Base-by-base conservation (phyloP, 1,140 invertebrate species). In the Drosophila leontia region DNA sequence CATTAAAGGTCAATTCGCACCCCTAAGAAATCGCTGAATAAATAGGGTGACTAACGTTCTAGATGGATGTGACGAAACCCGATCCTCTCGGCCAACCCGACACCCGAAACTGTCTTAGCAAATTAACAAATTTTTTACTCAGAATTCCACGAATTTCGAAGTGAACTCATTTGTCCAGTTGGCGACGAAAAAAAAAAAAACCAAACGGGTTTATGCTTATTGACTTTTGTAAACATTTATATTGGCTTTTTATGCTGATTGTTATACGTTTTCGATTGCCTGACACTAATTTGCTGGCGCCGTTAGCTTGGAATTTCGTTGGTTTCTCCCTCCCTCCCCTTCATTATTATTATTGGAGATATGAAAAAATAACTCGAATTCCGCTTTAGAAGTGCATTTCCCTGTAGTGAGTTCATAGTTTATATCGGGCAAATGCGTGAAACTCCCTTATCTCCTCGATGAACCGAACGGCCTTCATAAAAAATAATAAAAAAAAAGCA, bases 101-200 rank as follows among this genome's bases (percentile, higher is more conserved):
- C 26, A 50, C 65, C 61, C 8, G 39, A 70, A 59, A 44, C 64
- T 23, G 13, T 50, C 29, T 45, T 71, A 41, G 26, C 68, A 48
- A 71, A 71, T 71, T 55, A 81, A 87, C 79, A 77, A 82, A 75
- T 68, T 65, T 68, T 48, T 42, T 42, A 35, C 39, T 71, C 37
- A 63, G 61, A 88, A 87, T 87, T 87, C 84, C 64, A 61, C 48
- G 83, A 88, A 86, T 86, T 72, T 77, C 58, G 9, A 48, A 68
- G 44, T 72, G 65, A 76, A 79, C 80, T 69, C 75, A 82, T 82
- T 82, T 82, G 61, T 51, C 74, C 75, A 35, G 26, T 19, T 5
- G 26, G 26, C 26, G 26, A 29, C 26, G 26, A 29, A 29, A 29
- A 7, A 29, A 6, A 29, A 29, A 29, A 29, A 29, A 6, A 29